These are phyloP conservation scores for Onychomys arenicola DNA, from an alignment of 2,797 vertebrate species.

Conservation along the genomic window DNA sequence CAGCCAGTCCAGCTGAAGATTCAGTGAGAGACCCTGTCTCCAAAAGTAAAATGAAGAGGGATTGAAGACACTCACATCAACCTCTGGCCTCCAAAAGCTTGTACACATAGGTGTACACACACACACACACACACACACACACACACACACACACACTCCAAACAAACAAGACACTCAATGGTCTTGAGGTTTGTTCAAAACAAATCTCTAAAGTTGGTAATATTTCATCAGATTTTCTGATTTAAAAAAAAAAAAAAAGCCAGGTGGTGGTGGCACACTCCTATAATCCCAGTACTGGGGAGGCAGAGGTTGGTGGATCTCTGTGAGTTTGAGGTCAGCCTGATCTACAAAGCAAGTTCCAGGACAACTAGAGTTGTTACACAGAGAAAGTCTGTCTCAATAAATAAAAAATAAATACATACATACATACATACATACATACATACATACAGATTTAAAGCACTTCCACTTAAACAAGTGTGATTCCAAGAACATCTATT, in stretches of 20 bases:
- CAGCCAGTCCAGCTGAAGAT: neutral
- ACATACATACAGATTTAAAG: neutral
- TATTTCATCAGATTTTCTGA: neutral
- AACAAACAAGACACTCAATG: neutral
- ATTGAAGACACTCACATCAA: neutral
- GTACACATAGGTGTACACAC: neutral
- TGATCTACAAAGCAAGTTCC: neutral
- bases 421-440: too few species aligned
- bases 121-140: neutral
- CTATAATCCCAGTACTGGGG: neutral
- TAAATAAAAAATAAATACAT: neutral
- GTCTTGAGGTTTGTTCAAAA: neutral
- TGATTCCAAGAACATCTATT: neutral
- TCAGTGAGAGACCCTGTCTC: neutral
- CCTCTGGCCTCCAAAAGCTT: neutral
- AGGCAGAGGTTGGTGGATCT: neutral
- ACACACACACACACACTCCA: neutral
- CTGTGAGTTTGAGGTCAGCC: neutral
- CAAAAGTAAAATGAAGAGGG: neutral
- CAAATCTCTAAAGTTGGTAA: neutral
- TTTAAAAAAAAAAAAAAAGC: neutral
- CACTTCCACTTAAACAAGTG: constrained; percentile 7
- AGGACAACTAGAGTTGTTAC: neutral
- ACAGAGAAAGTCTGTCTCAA: neutral
- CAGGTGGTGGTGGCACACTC: neutral